Base-by-base conservation (phyloP, 2,888 invertebrate genomes). In the Brachycybe producta region DNA sequence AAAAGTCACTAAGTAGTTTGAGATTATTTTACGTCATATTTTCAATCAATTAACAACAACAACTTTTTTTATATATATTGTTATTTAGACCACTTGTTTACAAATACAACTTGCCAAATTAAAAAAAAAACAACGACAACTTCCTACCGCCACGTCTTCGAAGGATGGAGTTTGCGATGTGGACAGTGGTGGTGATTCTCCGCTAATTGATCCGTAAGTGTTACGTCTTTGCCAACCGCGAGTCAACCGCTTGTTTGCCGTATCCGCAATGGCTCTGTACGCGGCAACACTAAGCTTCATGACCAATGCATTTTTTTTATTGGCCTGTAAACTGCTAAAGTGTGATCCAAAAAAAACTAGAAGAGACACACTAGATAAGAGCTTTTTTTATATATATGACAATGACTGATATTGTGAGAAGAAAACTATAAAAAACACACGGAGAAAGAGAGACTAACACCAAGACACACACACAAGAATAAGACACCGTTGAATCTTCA, bases 241-340 rank as follows among this genome's bases (percentile, higher is more conserved):
- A 21, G 44, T 43, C n/a, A 28, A 7, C 5, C 44, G 15, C 7
- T 32, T 32, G 19, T 28, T 32, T n/a, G 5, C 19, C 15, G 28
- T 32, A 7, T 43, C 44, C 8, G 44, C 19, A 13, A 43, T 43
- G 17, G 44, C 44, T 23, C 44, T 32, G 23, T 43, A 43, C 5
- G 44, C 44, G 26, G 44, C 44, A 7, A 43, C 30, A 43, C 44
- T 28, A 5, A 43, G 17, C 44, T 30, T 43, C 44, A 43, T 43
- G 7, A 17, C 44, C 36, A n/a, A n/a, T n/a, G n/a, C n/a, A n/a
- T n/a, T n/a, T n/a, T n/a, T n/a, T n/a, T n/a, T n/a, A n/a, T n/a
- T n/a, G n/a, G n/a, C n/a, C n/a, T n/a, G n/a, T n/a, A n/a, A n/a
- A n/a, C n/a, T n/a, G n/a, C n/a, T n/a, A n/a, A n/a, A n/a, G n/a